These are phyloP conservation scores for Microtus richardsoni DNA, from an alignment of 2,113 vertebrate species.

Conservation along the genomic window DNA sequence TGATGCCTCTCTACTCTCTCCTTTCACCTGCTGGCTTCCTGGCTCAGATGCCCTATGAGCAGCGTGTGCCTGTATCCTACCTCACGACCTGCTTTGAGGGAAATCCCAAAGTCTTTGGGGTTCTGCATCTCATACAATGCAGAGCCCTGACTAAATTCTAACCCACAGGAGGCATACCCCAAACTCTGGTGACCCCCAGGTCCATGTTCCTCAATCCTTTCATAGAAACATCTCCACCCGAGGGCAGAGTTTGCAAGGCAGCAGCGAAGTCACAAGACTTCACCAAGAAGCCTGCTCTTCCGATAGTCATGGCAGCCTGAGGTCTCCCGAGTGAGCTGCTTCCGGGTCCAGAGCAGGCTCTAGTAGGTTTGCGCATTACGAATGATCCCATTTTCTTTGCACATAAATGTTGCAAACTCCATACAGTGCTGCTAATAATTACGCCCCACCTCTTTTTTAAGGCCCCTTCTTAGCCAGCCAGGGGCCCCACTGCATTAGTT, in stretches of 20 bases:
- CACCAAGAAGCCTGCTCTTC: not conserved
- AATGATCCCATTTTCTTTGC: slow-evolving; percentile 82
- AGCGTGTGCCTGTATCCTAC: not conserved
- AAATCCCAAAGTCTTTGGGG: not conserved
- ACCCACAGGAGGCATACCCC: not conserved
- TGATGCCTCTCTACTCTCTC: not conserved
- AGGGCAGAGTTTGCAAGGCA: not conserved
- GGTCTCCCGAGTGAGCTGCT: not conserved
- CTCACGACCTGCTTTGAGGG: not conserved
- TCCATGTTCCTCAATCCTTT: not conserved
- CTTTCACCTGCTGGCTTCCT: not conserved
- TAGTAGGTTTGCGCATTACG: not conserved
- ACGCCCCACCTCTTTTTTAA: slow-evolving; percentile 85
- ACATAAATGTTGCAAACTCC: slow-evolving; percentile 87
- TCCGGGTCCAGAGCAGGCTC: not conserved
- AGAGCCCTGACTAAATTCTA: not conserved
- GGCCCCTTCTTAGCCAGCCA: slow-evolving; percentile 83
- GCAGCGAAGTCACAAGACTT: rapidly evolving
- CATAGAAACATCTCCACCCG: not conserved
- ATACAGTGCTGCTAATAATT: slow-evolving; percentile 86
- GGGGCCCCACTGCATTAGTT: slow-evolving; percentile 86
- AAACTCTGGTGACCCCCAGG: no score
- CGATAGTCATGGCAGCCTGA: not conserved
- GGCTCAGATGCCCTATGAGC: not conserved
- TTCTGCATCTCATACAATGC: not conserved